Evolutionary conservation across 2,797 vertebrate species (phyloP).

Genomic region (Micrastur ruficollis): DNA sequence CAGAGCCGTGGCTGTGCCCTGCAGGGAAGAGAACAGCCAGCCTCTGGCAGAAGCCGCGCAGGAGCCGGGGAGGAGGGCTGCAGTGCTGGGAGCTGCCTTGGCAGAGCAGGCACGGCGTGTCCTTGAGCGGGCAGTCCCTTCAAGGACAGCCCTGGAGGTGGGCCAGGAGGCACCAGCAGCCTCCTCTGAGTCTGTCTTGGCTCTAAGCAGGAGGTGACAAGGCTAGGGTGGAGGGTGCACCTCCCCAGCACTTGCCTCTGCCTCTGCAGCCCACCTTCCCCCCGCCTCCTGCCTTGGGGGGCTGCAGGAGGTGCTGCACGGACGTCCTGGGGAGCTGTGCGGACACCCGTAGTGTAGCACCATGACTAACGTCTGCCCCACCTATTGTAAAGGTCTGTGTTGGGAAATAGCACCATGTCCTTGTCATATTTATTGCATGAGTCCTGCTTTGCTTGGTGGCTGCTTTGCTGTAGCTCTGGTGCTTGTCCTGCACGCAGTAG

Average conservation of each 20-base stretch:
- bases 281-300: neutral
- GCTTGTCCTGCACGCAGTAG: neutral
- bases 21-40: neutral
- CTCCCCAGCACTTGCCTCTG: neutral
- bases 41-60: neutral
- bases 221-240: neutral
- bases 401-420: neutral
- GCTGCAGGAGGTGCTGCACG: neutral
- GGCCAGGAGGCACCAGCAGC: neutral
- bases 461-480: neutral
- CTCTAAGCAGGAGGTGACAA: neutral
- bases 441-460: neutral
- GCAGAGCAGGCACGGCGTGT: neutral
- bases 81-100: neutral
- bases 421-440: neutral
- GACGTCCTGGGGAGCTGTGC: neutral
- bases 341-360: fast-evolving
- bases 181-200: neutral
- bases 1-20: neutral
- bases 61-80: neutral
- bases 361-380: neutral
- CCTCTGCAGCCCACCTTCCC: neutral
- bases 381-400: neutral
- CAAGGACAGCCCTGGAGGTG: neutral
- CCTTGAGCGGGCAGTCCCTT: neutral